Conservation (phyloP, 2,797 vertebrate species). For the Chanos chanos region DNA sequence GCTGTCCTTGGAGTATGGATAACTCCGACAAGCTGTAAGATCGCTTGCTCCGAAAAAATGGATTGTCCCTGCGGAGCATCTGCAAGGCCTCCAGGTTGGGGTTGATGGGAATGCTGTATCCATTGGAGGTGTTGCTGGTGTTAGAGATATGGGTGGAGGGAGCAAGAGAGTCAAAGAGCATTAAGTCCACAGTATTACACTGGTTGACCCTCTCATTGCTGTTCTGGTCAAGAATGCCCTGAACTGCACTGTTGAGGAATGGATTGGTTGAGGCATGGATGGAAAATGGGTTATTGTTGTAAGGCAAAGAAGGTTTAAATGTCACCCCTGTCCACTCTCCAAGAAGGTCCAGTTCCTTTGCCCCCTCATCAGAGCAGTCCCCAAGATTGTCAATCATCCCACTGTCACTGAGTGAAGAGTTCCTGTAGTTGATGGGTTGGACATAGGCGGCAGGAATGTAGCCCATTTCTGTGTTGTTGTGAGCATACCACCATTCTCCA, state of each 20-base stretch:
- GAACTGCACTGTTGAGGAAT: constrained; percentile 67
- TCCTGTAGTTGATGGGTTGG: constrained; percentile 80
- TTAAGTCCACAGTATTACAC: constrained; percentile 71
- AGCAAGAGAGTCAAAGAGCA: constrained; percentile 76
- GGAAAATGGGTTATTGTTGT: constrained; percentile 78
- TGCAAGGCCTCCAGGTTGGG: constrained; percentile 53
- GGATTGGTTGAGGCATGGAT: constrained; percentile 76
- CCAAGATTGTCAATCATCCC: constrained; percentile 88
- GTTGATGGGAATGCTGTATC: constrained; percentile 63
- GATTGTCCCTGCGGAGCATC: constrained; percentile 77
- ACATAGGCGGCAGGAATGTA: constrained; percentile 95
- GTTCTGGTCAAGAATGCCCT: constrained; percentile 51
- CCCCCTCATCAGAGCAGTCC: constrained; percentile 81
- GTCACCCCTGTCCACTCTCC: constrained; percentile 77
- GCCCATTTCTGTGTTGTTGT: constrained; percentile 97
- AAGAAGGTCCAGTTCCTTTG: constrained; percentile 79
- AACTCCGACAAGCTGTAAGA: constrained; percentile 95
- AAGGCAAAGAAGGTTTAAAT: constrained; percentile 59
- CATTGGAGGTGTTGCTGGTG: constrained; percentile 57
- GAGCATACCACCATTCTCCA: constrained; percentile 97
- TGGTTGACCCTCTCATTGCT: constrained; percentile 53
- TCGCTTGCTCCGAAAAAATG: constrained; percentile 90
- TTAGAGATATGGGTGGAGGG: constrained; percentile 57
- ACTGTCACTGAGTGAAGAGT: constrained; percentile 89
- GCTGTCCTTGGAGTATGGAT: constrained; percentile 86